A percentile compares a stretch with the other conserved stretches of the same genome.
Conservation (phyloP, 2,888 invertebrate species). For the Phorcus lineatus region DNA sequence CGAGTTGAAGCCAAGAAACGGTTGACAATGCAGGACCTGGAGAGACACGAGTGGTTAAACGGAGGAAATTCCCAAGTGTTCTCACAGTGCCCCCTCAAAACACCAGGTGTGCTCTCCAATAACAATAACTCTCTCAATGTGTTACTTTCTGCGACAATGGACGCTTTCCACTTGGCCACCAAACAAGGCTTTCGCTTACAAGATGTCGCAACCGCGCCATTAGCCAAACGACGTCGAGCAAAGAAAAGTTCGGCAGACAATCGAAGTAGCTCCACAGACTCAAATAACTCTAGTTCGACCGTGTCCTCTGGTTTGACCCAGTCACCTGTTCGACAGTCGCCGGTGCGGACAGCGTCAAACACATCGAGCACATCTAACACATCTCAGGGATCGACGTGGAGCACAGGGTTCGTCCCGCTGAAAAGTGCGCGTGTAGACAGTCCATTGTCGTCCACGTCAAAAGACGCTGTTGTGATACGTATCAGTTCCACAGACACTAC, state of each 20-base stretch:
- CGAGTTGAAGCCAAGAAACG: slow-evolving; percentile 86
- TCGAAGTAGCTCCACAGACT: slow-evolving; percentile 68
- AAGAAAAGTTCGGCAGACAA: slow-evolving; percentile 73
- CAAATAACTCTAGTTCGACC: slow-evolving; percentile 62
- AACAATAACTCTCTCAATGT: slow-evolving; percentile 77
- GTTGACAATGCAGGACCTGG: slow-evolving; percentile 82
- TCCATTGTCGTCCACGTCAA: neutral
- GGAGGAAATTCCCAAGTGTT: slow-evolving; percentile 71
- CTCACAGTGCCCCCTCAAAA: slow-evolving; percentile 80
- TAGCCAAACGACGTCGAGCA: slow-evolving; percentile 83
- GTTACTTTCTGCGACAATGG: slow-evolving; percentile 81
- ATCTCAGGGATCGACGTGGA: slow-evolving; percentile 59
- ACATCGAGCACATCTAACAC: slow-evolving; percentile 56
- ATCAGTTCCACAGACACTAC: slow-evolving; percentile 25
- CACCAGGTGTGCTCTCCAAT: slow-evolving; percentile 80
- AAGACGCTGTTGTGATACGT: slow-evolving; percentile 30
- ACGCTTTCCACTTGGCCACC: slow-evolving; percentile 83
- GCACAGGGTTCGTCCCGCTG: slow-evolving; percentile 66
- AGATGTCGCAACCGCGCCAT: slow-evolving; percentile 83
- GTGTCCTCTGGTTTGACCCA: slow-evolving; percentile 40
- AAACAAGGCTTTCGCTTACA: slow-evolving; percentile 84
- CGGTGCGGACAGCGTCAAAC: slow-evolving; percentile 59
- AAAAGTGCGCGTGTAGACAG: slow-evolving; percentile 31
- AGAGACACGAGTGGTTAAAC: slow-evolving; percentile 83
- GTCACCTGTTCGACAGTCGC: slow-evolving; percentile 50